A percentile compares a stretch with the other conserved stretches of the same genome.
These are phyloP conservation scores for Calyptommatus sinebrachiatus DNA, from an alignment of 2,113 vertebrate genomes.

Conservation along the genomic window DNA sequence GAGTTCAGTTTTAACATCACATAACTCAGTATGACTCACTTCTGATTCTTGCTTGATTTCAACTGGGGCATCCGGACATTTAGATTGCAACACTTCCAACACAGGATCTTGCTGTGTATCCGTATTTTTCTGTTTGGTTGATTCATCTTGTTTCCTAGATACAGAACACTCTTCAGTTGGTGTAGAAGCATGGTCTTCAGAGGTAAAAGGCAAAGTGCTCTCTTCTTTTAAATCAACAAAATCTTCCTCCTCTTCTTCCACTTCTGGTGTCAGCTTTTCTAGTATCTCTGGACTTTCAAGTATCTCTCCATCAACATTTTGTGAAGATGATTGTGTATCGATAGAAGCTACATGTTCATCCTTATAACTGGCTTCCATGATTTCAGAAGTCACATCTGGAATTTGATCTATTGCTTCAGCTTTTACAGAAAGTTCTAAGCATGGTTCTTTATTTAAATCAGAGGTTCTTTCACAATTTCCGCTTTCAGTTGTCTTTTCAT, in stretches of 20 bases:
- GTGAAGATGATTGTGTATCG: constrained; percentile 45
- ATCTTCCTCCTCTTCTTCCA: constrained; percentile 65
- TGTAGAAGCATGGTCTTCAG: constrained; percentile 23
- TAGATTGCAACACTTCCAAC: constrained; percentile 14
- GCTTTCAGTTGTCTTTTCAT: constrained; percentile 46
- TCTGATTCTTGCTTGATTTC: constrained; percentile 30
- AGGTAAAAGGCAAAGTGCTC: constrained; percentile 46
- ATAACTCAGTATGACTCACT: constrained; percentile 19
- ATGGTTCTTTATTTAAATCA: constrained; percentile 38
- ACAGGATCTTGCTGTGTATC: constrained; percentile 20
- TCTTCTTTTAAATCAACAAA: constrained; percentile 72
- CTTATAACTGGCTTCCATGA: constrained; percentile 57
- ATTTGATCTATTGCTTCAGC: constrained; percentile 17
- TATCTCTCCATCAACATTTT: constrained; percentile 58
- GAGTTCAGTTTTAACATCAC: background rate
- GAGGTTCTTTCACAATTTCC: constrained; percentile 3
- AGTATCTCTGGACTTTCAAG: constrained; percentile 53
- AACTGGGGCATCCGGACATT: constrained; percentile 26
- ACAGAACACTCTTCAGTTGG: constrained; percentile 13
- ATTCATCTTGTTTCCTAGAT: background rate
- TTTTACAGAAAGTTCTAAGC: constrained; percentile 27
- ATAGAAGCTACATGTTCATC: constrained; percentile 57
- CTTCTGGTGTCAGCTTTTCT: constrained; percentile 56
- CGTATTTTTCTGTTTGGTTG: constrained; percentile 22
- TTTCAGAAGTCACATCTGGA: constrained; percentile 57